A percentile compares a stretch with the other conserved stretches of the same genome.
phyloP scores from a whole-genome alignment of 2,113 vertebrate species.

The Pelusios castaneus region DNA sequence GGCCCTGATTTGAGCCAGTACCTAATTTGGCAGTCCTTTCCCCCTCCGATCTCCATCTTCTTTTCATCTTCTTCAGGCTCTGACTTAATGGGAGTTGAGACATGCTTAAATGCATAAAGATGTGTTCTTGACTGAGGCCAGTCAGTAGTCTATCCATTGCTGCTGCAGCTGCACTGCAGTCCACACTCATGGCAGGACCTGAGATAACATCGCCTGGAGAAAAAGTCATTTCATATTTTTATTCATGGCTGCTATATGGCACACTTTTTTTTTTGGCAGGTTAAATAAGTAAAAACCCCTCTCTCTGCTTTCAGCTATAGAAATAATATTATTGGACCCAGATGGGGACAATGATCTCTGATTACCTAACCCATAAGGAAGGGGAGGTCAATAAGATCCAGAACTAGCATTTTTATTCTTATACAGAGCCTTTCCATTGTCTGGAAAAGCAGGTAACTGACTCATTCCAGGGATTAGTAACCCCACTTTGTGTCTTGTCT shows the following conservation, averaged over 20 bases:
- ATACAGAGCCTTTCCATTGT: not conserved
- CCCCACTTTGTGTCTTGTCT: not conserved
- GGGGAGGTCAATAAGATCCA: not conserved
- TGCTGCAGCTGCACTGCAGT: not conserved
- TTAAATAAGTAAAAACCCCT: not conserved
- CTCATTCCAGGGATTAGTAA: not conserved
- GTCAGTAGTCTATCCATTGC: not conserved
- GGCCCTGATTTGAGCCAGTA: not conserved
- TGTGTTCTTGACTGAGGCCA: not conserved
- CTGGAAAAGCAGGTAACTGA: not conserved
- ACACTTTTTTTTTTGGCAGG: not conserved
- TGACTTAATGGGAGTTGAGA: not conserved
- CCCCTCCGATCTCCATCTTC: not conserved
- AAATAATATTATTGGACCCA: not conserved
- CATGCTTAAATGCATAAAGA: not conserved
- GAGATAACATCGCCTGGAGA: not conserved
- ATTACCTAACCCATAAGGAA: not conserved
- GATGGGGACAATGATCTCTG: not conserved
- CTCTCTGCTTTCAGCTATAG: not conserved
- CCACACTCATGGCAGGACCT: not conserved
- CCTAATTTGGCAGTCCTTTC: not conserved
- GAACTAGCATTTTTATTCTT: not conserved
- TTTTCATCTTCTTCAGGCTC: not conserved
- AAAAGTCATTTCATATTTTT: not conserved
- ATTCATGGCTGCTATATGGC: not conserved